Conservation (phyloP, 2,113 vertebrate species). For the Gasterosteus nipponicus region DNA sequence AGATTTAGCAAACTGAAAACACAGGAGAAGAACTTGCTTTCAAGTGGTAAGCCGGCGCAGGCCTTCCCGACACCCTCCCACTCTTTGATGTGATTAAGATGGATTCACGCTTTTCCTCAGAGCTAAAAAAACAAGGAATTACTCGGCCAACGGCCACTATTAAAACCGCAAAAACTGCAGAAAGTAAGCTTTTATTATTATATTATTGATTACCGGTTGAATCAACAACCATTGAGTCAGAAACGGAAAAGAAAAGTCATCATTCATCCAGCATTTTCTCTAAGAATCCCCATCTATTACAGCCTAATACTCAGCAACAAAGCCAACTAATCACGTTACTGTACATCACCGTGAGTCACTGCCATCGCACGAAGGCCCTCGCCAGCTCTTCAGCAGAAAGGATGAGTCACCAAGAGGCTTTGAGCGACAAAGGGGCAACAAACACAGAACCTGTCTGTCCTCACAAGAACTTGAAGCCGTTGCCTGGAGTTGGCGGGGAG, state of each 20-base stretch:
- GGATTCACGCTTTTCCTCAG: constrained; percentile 48
- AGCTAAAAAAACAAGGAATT: constrained; percentile 20
- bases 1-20: constrained; percentile 13
- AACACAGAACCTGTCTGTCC: constrained; percentile 30
- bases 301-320: constrained; percentile 48
- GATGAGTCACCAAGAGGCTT: constrained; percentile 54
- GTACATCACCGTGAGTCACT: constrained; percentile 51
- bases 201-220: too few relatives aligned
- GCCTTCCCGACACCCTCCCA: constrained; percentile 33
- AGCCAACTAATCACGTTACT: constrained; percentile 56
- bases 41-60: constrained; percentile 30
- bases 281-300: constrained; percentile 28
- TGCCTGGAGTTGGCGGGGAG: constrained; percentile 46
- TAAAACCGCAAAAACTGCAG: neutral
- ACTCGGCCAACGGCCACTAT: constrained; percentile 23
- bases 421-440: constrained; percentile 48
- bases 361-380: constrained; percentile 20
- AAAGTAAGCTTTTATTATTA: constrained; percentile 1
- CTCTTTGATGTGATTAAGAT: constrained; percentile 65
- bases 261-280: constrained; percentile 11
- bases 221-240: constrained; percentile 4
- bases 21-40: constrained; percentile 23
- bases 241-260: constrained; percentile 13
- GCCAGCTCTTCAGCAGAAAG: constrained; percentile 27
- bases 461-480: constrained; percentile 38